Evolutionary conservation across 2,113 vertebrate genomes (phyloP), one percentile per base, ranked within the genome.

Genomic region (Pedetes capensis): DNA sequence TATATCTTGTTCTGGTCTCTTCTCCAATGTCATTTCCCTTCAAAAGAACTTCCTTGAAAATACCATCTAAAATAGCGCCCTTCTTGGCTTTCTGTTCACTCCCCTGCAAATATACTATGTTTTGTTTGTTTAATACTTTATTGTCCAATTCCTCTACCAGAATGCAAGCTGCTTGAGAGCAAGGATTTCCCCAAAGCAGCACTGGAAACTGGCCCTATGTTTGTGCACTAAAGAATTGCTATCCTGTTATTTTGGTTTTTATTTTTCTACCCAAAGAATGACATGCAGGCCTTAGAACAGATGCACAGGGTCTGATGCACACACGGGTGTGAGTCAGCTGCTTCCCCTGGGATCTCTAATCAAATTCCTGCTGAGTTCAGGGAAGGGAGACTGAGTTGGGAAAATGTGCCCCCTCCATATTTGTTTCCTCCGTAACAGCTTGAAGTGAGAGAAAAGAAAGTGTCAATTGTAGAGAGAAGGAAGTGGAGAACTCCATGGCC

Each of bases 381-480:
- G 51, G 87, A 5, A 44, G 37, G n/a, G 51, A 87, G 71, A 39
- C 80, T 39, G 49, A 68, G 23, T 53, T 39, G 82, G 69, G 82
- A 51, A 93, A 92, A 29, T 12, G 71, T 78, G 66, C 13, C 55
- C 32, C 9, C 22, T 88, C 39, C 44, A 27, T 80, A 22, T 23
- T 80, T 88, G 59, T 79, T 96, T 93, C 63, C 87, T 96, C 71
- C 72, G 76, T 75, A 93, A 83, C 51, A 76, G 87, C 80, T 94
- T 83, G 80, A 68, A 91, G 49, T 14, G 51, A 85, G 86, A 94
- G 85, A 44, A 86, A 95, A 69, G 66, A 75, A 93, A 68, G 16
- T 22, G 47, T 72, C 66, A 57, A 17, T 83, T 96, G 75, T 82
- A 47, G 71, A 81, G 80, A 44, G 92, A 93, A n/a, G 71, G 75